phyloP scores from a whole-genome alignment of 2,888 invertebrate species.

The Idaea straminata region DNA sequence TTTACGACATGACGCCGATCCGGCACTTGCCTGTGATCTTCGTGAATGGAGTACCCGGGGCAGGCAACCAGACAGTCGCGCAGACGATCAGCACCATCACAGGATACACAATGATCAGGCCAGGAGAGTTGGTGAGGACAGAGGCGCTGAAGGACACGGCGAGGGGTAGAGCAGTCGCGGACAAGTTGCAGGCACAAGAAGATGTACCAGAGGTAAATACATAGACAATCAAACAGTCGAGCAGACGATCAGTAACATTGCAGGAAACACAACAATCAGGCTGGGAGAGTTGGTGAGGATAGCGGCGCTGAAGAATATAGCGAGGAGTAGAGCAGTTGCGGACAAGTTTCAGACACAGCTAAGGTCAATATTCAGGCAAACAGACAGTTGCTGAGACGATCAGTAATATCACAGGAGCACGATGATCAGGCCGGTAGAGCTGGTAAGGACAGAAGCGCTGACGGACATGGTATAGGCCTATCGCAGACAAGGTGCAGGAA shows the following conservation, averaged over 20 bases:
- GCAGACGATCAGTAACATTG: slow-evolving; percentile 62
- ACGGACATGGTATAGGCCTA: slow-evolving; percentile 68
- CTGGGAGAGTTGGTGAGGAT: slow-evolving; percentile 71
- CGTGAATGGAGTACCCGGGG: slow-evolving; percentile 75
- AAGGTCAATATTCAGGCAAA: slow-evolving; percentile 65
- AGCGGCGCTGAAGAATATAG: slow-evolving; percentile 71
- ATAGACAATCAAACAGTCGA: neutral
- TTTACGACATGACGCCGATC: slow-evolving; percentile 72
- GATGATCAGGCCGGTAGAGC: slow-evolving; percentile 71
- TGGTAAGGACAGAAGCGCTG: slow-evolving; percentile 67
- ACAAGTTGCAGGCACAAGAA: slow-evolving; percentile 63
- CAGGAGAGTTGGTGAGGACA: slow-evolving; percentile 68
- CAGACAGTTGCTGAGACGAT: slow-evolving; percentile 73
- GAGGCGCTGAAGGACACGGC: slow-evolving; percentile 73
- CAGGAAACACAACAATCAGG: slow-evolving; percentile 70
- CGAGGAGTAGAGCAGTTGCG: slow-evolving; percentile 70
- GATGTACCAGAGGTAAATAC: slow-evolving; percentile 73
- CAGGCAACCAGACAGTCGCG: slow-evolving; percentile 73
- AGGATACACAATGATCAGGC: slow-evolving; percentile 70
- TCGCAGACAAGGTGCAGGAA: slow-evolving; percentile 70
- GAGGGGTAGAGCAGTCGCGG: slow-evolving; percentile 70
- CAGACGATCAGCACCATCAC: slow-evolving; percentile 70
- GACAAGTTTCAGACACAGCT: slow-evolving; percentile 64
- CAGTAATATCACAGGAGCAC: slow-evolving; percentile 67
- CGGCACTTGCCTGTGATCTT: slow-evolving; percentile 71